Evolutionary conservation across 2,797 vertebrate genomes (phyloP).

Genomic region (Graptemys geographica): DNA sequence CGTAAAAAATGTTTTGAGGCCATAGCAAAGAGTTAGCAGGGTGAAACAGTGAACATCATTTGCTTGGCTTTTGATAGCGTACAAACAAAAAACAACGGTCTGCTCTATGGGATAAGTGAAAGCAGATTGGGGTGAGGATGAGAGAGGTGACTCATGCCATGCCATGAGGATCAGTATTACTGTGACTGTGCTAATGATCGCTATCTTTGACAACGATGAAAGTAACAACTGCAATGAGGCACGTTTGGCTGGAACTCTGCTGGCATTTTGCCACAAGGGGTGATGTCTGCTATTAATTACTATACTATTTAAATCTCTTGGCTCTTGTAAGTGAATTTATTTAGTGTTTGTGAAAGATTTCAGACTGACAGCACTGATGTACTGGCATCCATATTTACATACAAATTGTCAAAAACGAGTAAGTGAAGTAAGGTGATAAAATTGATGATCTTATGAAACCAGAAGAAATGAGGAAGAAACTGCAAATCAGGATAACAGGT

Average conservation of each 20-base stretch:
- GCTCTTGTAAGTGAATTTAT: constrained; percentile 24
- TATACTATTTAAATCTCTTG: background rate
- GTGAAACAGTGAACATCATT: background rate
- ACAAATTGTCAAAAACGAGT: background rate
- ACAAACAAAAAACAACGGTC: background rate
- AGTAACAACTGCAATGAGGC: background rate
- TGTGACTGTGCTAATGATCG: background rate
- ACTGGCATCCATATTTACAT: background rate
- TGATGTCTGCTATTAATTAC: constrained; percentile 38
- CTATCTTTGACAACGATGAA: background rate
- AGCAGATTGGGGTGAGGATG: background rate
- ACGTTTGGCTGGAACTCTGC: background rate
- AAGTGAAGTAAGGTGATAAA: background rate
- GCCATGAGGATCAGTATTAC: background rate
- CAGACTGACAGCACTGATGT: background rate
- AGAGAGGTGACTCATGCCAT: background rate
- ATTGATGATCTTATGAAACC: constrained; percentile 18
- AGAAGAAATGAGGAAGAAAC: constrained; percentile 3
- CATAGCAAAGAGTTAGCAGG: background rate
- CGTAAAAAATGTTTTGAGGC: background rate
- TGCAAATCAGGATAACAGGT: constrained; percentile 34
- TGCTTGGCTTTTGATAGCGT: background rate
- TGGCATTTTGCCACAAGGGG: constrained; percentile 8
- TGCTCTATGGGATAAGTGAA: background rate
- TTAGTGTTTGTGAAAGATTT: constrained; percentile 30